Evolutionary conservation across 2,797 vertebrate genomes (phyloP).

Genomic region (Geotrypetes seraphini): DNA sequence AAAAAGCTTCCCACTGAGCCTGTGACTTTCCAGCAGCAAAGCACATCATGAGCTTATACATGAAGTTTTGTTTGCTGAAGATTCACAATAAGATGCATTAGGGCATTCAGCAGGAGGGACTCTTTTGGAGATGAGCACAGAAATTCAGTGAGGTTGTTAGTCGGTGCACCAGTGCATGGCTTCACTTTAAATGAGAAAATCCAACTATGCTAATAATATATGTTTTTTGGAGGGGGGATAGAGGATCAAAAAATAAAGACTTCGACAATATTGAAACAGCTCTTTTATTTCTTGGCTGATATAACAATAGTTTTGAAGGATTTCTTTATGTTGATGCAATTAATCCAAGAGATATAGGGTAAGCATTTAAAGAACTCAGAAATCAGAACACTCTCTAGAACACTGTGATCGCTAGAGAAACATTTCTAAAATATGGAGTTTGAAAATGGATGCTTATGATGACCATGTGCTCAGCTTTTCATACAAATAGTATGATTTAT

Average conservation of each 20-base stretch:
- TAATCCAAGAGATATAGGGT: conserved; percentile 7
- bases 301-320: conserved; percentile 1
- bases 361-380: too few relatives aligned
- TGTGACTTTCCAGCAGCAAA: conserved; percentile 81
- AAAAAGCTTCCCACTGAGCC: conserved; percentile 93
- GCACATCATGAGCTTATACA: conserved; percentile 92
- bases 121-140: conserved; percentile 51
- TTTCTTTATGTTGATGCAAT: conserved; percentile 3
- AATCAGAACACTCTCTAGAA: conserved; percentile 22
- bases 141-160: conserved; percentile 56
- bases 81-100: conserved; percentile 65
- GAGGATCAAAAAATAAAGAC: conserved; percentile 16
- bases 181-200: conserved; percentile 35
- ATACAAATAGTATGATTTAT: too few relatives aligned
- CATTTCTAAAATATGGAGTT: conserved; percentile 38
- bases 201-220: conserved; percentile 12
- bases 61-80: conserved; percentile 75
- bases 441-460: conserved; percentile 43
- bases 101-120: conserved; percentile 63
- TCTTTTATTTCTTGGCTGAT: conserved; percentile 16
- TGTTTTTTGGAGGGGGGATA: conserved; percentile 15
- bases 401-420: too few relatives aligned
- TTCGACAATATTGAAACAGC: too few relatives aligned
- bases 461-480: conserved; percentile 40
- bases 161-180: conserved; percentile 52